Conservation (phyloP, 2,797 vertebrate species). For the Phrynocephalus guinanensis region DNA sequence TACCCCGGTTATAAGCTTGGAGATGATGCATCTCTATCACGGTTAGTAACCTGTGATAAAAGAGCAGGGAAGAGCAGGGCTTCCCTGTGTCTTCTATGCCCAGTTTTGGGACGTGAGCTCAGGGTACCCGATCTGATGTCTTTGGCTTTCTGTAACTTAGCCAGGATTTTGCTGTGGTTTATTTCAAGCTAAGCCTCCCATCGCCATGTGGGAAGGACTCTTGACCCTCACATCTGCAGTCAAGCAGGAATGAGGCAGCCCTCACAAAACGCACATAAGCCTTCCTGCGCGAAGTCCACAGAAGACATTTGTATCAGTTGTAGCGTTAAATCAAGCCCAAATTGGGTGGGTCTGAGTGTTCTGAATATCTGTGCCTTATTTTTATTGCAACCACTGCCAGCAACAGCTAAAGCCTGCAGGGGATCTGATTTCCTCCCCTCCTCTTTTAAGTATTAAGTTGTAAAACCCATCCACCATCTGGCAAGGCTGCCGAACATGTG, state of each 20-base stretch:
- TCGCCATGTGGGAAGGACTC: too few relatives aligned
- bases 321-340: too few relatives aligned
- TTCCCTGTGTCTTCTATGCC: too few relatives aligned
- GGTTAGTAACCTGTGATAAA: too few relatives aligned
- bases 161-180: neutral
- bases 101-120: neutral
- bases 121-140: neutral
- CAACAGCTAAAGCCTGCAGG: neutral
- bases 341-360: neutral
- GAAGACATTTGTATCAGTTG: rapidly evolving
- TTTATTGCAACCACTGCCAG: neutral
- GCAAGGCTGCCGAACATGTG: neutral
- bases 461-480: conserved; percentile 4
- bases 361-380: neutral
- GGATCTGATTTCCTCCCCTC: neutral
- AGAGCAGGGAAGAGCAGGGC: too few relatives aligned
- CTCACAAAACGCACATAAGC: neutral
- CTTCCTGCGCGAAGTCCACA: rapidly evolving
- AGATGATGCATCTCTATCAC: too few relatives aligned
- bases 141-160: neutral
- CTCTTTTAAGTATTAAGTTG: neutral
- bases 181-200: neutral
- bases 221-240: too few relatives aligned
- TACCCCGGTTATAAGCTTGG: too few relatives aligned
- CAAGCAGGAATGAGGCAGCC: neutral